Evolutionary conservation across 2,888 invertebrate species (phyloP).

Genomic region (Andrena minutula): DNA sequence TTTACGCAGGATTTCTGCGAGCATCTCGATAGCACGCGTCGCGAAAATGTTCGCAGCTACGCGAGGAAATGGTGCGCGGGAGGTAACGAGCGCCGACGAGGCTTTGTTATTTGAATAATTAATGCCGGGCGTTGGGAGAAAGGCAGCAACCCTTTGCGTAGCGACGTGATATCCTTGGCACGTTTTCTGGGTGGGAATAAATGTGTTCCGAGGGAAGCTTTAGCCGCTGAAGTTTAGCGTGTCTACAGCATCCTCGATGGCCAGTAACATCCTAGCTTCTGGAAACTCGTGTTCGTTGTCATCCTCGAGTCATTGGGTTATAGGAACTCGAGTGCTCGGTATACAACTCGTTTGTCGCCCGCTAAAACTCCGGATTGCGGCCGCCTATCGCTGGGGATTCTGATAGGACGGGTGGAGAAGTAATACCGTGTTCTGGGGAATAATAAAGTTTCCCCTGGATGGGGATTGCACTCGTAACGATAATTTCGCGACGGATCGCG

Average conservation of each 20-base stretch:
- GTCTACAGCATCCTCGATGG: too few relatives aligned
- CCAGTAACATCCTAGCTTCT: too few relatives aligned
- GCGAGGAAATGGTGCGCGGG: not conserved
- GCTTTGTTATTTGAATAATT: slow-evolving; percentile 3
- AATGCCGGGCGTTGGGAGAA: not conserved
- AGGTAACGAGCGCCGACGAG: slow-evolving; percentile 6
- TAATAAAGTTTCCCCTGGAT: not conserved
- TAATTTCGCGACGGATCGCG: slow-evolving; percentile 27
- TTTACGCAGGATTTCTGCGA: slow-evolving; percentile 28
- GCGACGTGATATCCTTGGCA: not conserved
- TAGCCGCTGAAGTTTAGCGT: too few relatives aligned
- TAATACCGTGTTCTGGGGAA: not conserved
- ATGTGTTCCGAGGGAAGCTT: too few relatives aligned
- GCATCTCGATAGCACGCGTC: slow-evolving; percentile 5
- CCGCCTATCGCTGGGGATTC: not conserved
- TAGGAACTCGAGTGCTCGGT: too few relatives aligned
- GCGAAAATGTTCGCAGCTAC: not conserved
- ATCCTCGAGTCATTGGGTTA: too few relatives aligned
- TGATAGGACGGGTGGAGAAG: not conserved
- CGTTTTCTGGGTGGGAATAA: too few relatives aligned
- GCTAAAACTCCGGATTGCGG: not conserved
- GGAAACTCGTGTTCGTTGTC: too few relatives aligned
- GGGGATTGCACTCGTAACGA: not conserved
- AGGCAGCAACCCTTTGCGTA: not conserved
- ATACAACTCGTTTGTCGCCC: not conserved